Evolutionary conservation across 2,888 invertebrate species (phyloP), one percentile per base, ranked within the genome.

Genomic region (Acrobasis suavella): DNA sequence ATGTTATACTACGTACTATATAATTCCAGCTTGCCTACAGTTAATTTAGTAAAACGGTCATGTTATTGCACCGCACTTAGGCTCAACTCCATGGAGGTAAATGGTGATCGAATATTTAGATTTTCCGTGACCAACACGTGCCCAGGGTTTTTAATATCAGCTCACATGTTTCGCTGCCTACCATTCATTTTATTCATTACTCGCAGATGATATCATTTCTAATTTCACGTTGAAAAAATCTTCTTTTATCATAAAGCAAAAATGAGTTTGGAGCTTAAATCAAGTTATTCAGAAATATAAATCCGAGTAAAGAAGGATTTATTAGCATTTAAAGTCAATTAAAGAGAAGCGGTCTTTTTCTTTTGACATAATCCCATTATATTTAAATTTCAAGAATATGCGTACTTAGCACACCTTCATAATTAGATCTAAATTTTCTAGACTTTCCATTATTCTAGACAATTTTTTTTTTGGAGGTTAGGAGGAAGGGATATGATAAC

Each of bases 51-150:
- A 9, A 51, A 51, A 22, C 32, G 12, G 10, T 56, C 12, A 46
- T 46, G 46, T n/a, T 46, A 46, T 46, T 14, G 46, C 46, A 12
- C n/a, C 6, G 46, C 46, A 14, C 12, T 46, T 46, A 46, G 6
- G 14, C 46, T 6, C 12, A 46, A 3, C 46, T 46, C 46, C 17
- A 56, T 32, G 58, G 10, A 16, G 60, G 49, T 32, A 8, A 8
- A 17, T 10, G 42, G 64, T 56, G 64, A 65, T 65, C 63, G 49
- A 62, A 50, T 67, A 67, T 67, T 67, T 67, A 67, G 65, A 65
- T 61, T 65, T 64, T 64, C 64, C 51, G 65, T 55, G 64, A 64
- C 60, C 58, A 62, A 65, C 61, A 42, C 67, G 62, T 64, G 64
- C 58, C 58, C 32, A 52, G 62, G 62, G 51, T 65, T 64, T 54